Base-by-base conservation (phyloP, 2,113 vertebrate species). In the Centropristis striata region DNA sequence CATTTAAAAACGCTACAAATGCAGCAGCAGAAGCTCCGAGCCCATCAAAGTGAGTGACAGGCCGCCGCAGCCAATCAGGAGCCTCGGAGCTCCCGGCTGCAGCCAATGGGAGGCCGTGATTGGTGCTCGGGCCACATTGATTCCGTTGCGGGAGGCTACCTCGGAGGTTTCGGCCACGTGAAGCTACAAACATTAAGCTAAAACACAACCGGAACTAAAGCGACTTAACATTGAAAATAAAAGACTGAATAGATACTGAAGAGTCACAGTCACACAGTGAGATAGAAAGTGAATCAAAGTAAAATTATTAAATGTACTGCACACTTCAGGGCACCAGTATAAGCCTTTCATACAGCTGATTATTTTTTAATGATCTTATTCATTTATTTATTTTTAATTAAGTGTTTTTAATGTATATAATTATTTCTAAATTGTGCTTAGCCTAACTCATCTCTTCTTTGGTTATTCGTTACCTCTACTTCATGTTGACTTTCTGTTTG, bases 31-130 rank as follows among this genome's bases (percentile, higher is more conserved):
- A 54, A 66, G 67, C 51, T 41, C 36, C 4, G 12, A 47, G 57
- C 53, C 82, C 84, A 51, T 86, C 71, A 66, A 2, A 21, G 4
- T 91, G 88, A 94, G 2, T 72, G 94, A 88, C 88, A 67, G 58
- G 41, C 4, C 4, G 4, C 1, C 0, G 0, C 15, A 67, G 39
- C 93, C 92, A 95, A 94, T 93, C 86, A 73, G 27, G 5, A 37
- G 42, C 36, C 18, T 8, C 2, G 5, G 10, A 58, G 11, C 25
- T 3, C 4, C 6, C 8, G 0, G 9, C 6, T 0, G 2, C 28
- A 78, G 74, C 89, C 88, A 92, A 93, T 87, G 54, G 42, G 20
- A 55, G 42, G 13, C 55, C 0, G 13, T 44, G 68, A 71, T 90
- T 75, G 72, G 77, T 80, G 66, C 65, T 81, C 72, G 61, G 51